A percentile compares a stretch with the other conserved stretches of the same genome.
These are phyloP conservation scores for Cheilosia grossa DNA, from an alignment of 2,888 invertebrate genomes.

Conservation along the genomic window DNA sequence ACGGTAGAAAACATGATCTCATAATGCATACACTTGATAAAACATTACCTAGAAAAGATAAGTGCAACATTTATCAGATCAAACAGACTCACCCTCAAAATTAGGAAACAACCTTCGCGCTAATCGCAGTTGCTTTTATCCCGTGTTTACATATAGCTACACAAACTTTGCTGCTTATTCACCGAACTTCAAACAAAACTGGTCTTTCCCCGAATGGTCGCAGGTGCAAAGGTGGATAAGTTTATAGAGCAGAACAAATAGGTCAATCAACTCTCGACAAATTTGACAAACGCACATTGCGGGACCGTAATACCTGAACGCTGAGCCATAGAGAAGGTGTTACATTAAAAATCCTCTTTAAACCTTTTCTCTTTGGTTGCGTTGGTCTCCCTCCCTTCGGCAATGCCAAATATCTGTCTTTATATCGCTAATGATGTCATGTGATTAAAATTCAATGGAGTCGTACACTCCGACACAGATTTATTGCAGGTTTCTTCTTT, in stretches of 20 bases:
- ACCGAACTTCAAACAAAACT: conserved; percentile 26
- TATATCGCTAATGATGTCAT: conserved; percentile 63
- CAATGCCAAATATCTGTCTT: conserved; percentile 17
- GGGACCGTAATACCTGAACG: conserved; percentile 13
- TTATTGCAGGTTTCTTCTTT: conserved; percentile 45
- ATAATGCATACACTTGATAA: conserved; percentile 17
- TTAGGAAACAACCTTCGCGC: conserved; percentile 20
- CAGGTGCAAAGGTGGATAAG: conserved; percentile 1
- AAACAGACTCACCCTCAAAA: conserved; percentile 49
- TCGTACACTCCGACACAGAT: conserved; percentile 50
- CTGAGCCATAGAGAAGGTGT: conserved; percentile 40
- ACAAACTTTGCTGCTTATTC: conserved; percentile 23
- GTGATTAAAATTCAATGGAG: conserved; percentile 62
- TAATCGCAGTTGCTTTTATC: not conserved
- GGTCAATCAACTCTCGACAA: conserved; percentile 64
- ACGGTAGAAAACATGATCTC: conserved; percentile 30
- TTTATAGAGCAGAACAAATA: conserved; percentile 49
- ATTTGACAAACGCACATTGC: conserved; percentile 27
- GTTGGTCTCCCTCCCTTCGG: not conserved
- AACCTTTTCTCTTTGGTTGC: conserved; percentile 18
- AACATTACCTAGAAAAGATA: conserved; percentile 22
- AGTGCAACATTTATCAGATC: conserved; percentile 42
- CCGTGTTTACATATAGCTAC: conserved; percentile 11
- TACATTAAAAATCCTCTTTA: conserved; percentile 34
- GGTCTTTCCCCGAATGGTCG: conserved; percentile 22